Conservation (phyloP, 2,113 vertebrate species). For the Morone chrysops region DNA sequence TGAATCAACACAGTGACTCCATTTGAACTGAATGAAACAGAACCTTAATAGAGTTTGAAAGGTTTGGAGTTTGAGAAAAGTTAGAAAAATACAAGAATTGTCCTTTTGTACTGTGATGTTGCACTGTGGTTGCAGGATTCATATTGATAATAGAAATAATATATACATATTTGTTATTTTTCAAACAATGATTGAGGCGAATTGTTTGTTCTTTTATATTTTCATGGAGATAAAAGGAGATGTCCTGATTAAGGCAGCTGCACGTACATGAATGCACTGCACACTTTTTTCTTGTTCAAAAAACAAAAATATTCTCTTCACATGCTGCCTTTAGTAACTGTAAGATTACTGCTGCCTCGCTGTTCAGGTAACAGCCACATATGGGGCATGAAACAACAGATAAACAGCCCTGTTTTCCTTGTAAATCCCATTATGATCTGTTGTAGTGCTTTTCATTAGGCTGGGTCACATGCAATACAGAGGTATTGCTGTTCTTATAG, state of each 20-base stretch:
- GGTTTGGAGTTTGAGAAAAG: too few relatives aligned
- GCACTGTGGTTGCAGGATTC: too few relatives aligned
- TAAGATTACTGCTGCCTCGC: background rate
- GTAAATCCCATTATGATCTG: background rate
- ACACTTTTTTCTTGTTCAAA: background rate
- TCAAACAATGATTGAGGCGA: background rate
- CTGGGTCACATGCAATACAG: background rate
- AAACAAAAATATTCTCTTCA: background rate
- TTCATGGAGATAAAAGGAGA: background rate
- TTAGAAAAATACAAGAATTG: too few relatives aligned
- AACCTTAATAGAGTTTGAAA: too few relatives aligned
- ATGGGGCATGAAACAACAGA: background rate
- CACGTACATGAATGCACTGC: background rate
- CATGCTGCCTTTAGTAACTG: background rate
- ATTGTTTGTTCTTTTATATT: background rate
- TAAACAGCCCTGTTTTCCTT: background rate
- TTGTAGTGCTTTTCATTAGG: background rate
- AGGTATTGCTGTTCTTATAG: background rate
- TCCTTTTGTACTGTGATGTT: too few relatives aligned
- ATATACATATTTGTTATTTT: too few relatives aligned
- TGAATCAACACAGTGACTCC: too few relatives aligned
- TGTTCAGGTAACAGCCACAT: background rate
- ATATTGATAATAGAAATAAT: too few relatives aligned
- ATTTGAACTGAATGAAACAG: too few relatives aligned
- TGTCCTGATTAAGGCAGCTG: background rate